Evolutionary conservation across 2,113 vertebrate species (phyloP), one percentile per base, ranked within the genome.

Genomic region (Sialia sialis): DNA sequence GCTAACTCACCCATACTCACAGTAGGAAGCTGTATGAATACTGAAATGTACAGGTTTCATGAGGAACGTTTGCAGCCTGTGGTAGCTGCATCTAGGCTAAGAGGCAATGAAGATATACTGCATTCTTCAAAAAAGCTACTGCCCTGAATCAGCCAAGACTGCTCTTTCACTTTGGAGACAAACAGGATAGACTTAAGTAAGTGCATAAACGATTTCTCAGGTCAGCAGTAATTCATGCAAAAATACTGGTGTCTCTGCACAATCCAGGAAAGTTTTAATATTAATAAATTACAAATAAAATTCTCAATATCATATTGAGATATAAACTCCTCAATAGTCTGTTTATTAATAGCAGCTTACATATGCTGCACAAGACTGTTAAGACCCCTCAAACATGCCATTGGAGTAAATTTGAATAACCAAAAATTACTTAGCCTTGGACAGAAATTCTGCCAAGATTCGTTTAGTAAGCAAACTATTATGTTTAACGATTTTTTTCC

Each of bases 141-240:
- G 27, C 7, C 12, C 51, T 60, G 20, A 64, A 84, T 66, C 22
- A 79, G n/a, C n/a, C 81, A 49, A 52, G 54, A 52, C 2, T 3
- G 22, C 46, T 89, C 12, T 79, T 46, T 34, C 39, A 27, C n/a
- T 68, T 72, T 49, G 43, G 69, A 69, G 44, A 79, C 14, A 86
- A 86, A 88, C 6, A 80, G 11, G 43, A 70, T 15, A 21, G 34
- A 67, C 12, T 69, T 62, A 60, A 54, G 16, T 36, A 58, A 68
- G 20, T 34, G 17, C 34, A 73, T 43, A 88, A 77, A 79, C 21
- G 51, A 80, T 44, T 86, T 30, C 44, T 83, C 43, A 62, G 30
- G 34, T 87, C 32, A 91, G 52, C 20, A 78, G 25, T 23, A 86
- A 86, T 29, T 83, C 12, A 84, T 58, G 27, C 10, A 92, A 90